These are phyloP conservation scores for Agrochola lychnidis DNA, from an alignment of 2,888 invertebrate species.

Conservation along the genomic window DNA sequence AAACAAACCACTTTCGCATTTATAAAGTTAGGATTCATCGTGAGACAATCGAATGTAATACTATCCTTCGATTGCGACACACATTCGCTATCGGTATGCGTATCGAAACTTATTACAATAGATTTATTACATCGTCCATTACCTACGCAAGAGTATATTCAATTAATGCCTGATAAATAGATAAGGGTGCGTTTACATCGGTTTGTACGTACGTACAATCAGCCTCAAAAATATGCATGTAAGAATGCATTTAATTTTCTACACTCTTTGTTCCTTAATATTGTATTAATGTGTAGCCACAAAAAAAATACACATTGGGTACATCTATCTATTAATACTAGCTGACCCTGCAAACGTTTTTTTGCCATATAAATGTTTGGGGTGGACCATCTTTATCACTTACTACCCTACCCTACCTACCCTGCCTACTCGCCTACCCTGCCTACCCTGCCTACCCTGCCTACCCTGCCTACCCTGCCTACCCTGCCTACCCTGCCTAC, in stretches of 20 bases:
- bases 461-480: no score
- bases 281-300: background rate
- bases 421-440: no score
- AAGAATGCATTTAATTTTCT: background rate
- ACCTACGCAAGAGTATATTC: conserved; percentile 51
- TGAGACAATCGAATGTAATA: conserved; percentile 42
- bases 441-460: no score
- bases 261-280: no score
- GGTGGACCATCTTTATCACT: no score
- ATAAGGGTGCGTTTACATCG: conserved; percentile 24
- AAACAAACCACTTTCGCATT: no score
- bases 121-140: conserved; percentile 58
- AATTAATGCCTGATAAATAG: conserved; percentile 59
- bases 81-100: conserved; percentile 55
- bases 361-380: no score
- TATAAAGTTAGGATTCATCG: background rate
- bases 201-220: background rate
- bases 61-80: conserved; percentile 47
- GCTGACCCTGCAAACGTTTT: no score
- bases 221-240: background rate
- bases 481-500: no score
- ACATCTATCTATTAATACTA: no score
- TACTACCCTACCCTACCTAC: no score
- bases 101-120: conserved; percentile 57
- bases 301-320: background rate